phyloP scores from a whole-genome alignment of 1,140 invertebrate genomes.

The Matsumurasca onukii region DNA sequence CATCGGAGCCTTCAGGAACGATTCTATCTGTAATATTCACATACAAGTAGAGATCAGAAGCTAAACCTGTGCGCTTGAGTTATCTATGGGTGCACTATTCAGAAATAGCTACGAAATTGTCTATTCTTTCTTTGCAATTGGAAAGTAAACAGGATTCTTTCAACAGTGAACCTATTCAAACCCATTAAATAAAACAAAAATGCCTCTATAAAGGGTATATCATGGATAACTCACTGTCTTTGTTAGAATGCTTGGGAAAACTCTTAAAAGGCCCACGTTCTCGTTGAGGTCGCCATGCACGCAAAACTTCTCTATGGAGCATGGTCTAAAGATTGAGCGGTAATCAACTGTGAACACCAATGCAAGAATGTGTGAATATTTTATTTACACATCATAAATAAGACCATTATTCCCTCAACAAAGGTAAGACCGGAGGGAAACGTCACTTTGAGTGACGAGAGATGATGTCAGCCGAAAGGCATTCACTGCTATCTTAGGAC shows the following conservation, averaged over 20 bases:
- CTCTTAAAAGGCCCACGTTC: slow-evolving; percentile 81
- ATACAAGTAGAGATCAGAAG: no score
- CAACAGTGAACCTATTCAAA: background rate
- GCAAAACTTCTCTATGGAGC: slow-evolving; percentile 70
- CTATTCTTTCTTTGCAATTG: no score
- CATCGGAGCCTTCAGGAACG: slow-evolving; percentile 81
- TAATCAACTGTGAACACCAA: slow-evolving; percentile 67
- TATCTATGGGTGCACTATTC: no score
- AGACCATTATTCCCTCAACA: no score
- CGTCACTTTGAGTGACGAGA: no score
- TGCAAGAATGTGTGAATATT: no score
- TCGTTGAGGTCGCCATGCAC: slow-evolving; percentile 76
- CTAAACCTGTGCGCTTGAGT: no score
- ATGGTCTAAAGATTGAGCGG: slow-evolving; percentile 71
- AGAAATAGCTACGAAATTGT: no score
- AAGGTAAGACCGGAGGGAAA: no score
- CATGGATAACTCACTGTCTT: slow-evolving; percentile 59
- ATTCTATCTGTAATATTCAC: slow-evolving; percentile 55
- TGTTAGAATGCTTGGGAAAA: slow-evolving; percentile 88
- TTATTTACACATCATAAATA: no score
- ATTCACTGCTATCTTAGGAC: no score
- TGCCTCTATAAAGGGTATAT: background rate
- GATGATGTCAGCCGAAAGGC: no score
- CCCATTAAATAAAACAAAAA: background rate
- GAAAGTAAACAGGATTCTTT: background rate